A percentile compares a stretch with the other conserved stretches of the same genome.
Conservation (phyloP, 2,113 vertebrate genomes). For the Prolemur simus region DNA sequence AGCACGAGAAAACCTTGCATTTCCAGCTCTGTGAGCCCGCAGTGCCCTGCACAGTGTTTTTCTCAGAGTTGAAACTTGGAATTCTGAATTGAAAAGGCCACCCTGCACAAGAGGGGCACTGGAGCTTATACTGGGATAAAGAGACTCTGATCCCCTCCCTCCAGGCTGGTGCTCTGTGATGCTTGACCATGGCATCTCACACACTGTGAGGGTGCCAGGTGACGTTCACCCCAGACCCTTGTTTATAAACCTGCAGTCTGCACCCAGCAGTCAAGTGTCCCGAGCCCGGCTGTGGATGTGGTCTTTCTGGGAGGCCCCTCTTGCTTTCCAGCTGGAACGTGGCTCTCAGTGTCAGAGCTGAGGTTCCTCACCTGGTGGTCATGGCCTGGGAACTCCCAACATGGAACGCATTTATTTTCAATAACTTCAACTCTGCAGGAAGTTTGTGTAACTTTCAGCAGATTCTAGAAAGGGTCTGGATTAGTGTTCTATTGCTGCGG, state of each 20-base stretch:
- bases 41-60: not conserved
- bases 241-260: not conserved
- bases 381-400: not conserved
- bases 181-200: not conserved
- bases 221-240: not conserved
- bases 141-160: not conserved
- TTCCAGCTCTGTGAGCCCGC: not conserved
- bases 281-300: no score
- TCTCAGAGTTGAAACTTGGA: not conserved
- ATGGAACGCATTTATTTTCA: not conserved
- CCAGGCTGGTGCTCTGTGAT: not conserved
- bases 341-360: not conserved
- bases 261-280: rapidly evolving
- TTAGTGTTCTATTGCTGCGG: not conserved
- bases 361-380: not conserved
- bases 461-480: not conserved
- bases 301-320: not conserved
- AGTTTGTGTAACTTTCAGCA: not conserved
- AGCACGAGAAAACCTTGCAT: not conserved
- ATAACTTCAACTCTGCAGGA: not conserved
- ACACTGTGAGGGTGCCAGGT: rapidly evolving
- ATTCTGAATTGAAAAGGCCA: not conserved
- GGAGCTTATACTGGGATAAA: not conserved
- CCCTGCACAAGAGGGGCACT: not conserved
- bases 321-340: not conserved